Evolutionary conservation across 2,888 invertebrate species (phyloP).

Genomic region (Tholera decimalis): DNA sequence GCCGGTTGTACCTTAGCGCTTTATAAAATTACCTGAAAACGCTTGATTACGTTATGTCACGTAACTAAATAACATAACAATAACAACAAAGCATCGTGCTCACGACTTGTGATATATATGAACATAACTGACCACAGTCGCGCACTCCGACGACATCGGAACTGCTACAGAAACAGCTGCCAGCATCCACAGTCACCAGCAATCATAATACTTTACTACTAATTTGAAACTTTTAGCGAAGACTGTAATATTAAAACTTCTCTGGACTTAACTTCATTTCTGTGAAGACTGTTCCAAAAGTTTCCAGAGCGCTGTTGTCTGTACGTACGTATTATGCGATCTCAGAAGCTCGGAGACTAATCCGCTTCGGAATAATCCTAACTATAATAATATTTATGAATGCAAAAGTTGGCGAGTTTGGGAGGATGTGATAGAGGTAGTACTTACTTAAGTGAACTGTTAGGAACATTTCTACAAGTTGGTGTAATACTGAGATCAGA

Average conservation of each 20-base stretch:
- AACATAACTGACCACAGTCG: slow-evolving; percentile 32
- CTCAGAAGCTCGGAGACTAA: slow-evolving; percentile 27
- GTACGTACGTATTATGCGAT: slow-evolving; percentile 21
- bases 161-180: slow-evolving; percentile 35
- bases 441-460: neutral
- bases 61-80: too few relatives aligned
- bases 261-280: slow-evolving; percentile 21
- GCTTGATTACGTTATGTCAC: neutral
- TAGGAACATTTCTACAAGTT: too few relatives aligned
- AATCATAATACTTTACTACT: neutral
- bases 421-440: neutral
- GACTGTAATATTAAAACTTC: slow-evolving; percentile 27
- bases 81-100: slow-evolving; percentile 34
- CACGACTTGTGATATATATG: slow-evolving; percentile 22
- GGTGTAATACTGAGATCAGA: neutral
- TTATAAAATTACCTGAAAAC: neutral
- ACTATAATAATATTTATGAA: slow-evolving; percentile 36
- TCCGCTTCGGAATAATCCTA: slow-evolving; percentile 35
- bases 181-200: slow-evolving; percentile 1
- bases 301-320: slow-evolving; percentile 8
- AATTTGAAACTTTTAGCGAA: slow-evolving; percentile 13
- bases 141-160: slow-evolving; percentile 17
- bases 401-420: slow-evolving; percentile 15
- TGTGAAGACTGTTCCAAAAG: slow-evolving; percentile 24
- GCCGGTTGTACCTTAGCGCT: neutral